Conservation (phyloP, 2,113 vertebrate genomes). For the Stigmatopora argus region DNA sequence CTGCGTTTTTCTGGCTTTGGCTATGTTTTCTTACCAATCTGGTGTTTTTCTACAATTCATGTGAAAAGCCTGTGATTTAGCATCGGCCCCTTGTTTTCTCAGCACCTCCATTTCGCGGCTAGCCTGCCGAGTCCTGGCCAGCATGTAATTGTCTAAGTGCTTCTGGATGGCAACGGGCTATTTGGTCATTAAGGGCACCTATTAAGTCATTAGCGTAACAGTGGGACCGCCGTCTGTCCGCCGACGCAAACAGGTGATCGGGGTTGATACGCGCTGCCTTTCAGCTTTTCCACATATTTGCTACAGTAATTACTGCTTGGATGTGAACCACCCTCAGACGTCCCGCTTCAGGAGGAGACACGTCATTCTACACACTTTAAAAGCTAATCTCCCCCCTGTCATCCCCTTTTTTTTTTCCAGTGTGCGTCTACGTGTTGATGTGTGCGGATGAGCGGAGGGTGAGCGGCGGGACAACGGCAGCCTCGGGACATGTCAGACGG, state of each 20-base stretch:
- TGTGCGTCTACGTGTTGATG: slow-evolving; percentile 12
- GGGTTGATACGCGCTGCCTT: slow-evolving; percentile 51
- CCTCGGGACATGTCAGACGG: slow-evolving; percentile 35
- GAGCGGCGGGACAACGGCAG: slow-evolving; percentile 31
- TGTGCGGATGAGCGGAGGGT: slow-evolving; percentile 38
- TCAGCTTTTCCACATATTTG: slow-evolving; percentile 59
- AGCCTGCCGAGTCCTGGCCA: slow-evolving; percentile 54
- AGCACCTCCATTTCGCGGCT: slow-evolving; percentile 20
- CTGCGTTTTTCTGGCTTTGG: neutral
- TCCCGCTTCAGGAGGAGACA: slow-evolving; percentile 45
- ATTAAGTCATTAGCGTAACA: slow-evolving; percentile 73
- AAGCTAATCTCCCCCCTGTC: slow-evolving; percentile 39
- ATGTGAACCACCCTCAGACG: slow-evolving; percentile 57
- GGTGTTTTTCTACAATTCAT: slow-evolving; percentile 5
- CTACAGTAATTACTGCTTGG: slow-evolving; percentile 57
- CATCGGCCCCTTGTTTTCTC: slow-evolving; percentile 27
- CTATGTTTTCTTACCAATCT: slow-evolving; percentile 3
- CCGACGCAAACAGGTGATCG: slow-evolving; percentile 56
- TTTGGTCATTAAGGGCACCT: slow-evolving; percentile 72
- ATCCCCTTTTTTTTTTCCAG: slow-evolving; percentile 30
- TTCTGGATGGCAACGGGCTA: slow-evolving; percentile 71
- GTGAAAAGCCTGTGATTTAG: slow-evolving; percentile 20
- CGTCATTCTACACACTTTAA: slow-evolving; percentile 42
- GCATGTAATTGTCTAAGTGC: slow-evolving; percentile 71
- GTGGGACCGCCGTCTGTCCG: slow-evolving; percentile 59